Evolutionary conservation across 2,888 invertebrate species (phyloP), one percentile per base, ranked within the genome.

Genomic region (Ectemnius cavifrons): DNA sequence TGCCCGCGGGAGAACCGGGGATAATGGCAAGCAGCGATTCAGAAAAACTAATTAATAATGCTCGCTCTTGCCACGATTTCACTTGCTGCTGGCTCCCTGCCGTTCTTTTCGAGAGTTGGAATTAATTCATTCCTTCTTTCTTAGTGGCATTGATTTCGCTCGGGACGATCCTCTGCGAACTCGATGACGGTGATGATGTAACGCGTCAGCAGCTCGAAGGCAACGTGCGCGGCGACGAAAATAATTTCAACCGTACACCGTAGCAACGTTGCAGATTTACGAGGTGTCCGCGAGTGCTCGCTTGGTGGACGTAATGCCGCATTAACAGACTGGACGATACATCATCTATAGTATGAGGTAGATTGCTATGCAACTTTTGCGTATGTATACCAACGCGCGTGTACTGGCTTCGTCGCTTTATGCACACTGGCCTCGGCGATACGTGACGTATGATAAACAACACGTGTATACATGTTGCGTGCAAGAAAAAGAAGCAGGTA

Each of bases 371-470:
- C 69, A 73, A 75, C 63, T 18, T 56, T 47, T 20, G 61, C 47
- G 13, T 45, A 65, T 63, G 61, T 63, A 57, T 63, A 57, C 66
- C 73, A 58, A n/a, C 18, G 62, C 60, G 56, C 63, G 28, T 37
- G 28, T 37, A 37, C 11, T 37, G 6, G 11, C 37, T 37, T 62
- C 63, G 71, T 71, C 78, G 77, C 78, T 83, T 77, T 71, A 63
- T 80, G 72, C 75, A 78, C 63, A 73, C 69, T 79, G 76, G 81
- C 83, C 77, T 83, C 81, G 79, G 58, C 67, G 77, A 83, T 83
- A 79, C 77, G 72, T 81, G 81, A 83, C 81, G 81, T 76, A 85
- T 67, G 82, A 86, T 84, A 86, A 86, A 83, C 83, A 84, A 85
- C 83, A 85, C 83, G 83, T 84, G 84, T 82, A 80, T 72, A 75